Evolutionary conservation across 2,113 vertebrate species (phyloP).

Genomic region (Rhizomys pruinosus): DNA sequence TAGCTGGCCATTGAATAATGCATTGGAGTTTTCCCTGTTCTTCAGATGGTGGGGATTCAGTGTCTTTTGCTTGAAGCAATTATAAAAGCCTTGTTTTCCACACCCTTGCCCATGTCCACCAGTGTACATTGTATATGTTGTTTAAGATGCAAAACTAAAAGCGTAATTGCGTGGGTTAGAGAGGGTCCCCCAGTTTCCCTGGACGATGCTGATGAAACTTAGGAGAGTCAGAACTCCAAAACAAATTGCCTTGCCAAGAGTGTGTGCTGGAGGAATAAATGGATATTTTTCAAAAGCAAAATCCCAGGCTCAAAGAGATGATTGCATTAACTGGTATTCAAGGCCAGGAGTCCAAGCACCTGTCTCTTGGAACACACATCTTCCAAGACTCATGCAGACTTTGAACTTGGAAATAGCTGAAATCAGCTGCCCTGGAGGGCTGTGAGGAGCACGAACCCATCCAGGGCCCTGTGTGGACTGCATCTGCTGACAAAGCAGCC

Average conservation of each 20-base stretch:
- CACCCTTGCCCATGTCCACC: not conserved
- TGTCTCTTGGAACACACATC: not conserved
- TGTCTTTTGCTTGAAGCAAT: not conserved
- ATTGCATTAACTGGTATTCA: not conserved
- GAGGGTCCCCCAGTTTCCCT: no score
- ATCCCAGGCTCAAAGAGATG: not conserved
- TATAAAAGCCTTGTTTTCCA: not conserved
- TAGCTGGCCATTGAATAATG: not conserved
- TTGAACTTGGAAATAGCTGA: conserved; percentile 7
- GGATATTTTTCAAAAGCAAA: not conserved
- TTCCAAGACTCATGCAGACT: not conserved
- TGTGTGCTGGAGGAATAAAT: not conserved
- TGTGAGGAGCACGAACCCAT: not conserved
- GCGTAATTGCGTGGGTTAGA: not conserved
- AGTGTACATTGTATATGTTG: fast-evolving
- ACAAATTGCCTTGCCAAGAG: not conserved
- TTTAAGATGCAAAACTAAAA: not conserved
- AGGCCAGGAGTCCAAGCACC: not conserved
- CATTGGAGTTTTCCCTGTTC: not conserved
- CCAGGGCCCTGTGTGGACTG: not conserved
- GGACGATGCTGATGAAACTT: not conserved
- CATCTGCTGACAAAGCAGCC: conserved; percentile 62
- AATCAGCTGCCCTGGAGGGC: conserved; percentile 21
- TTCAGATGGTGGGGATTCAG: not conserved
- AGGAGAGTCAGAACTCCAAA: not conserved